These are phyloP conservation scores for Epirrita christyi DNA, from an alignment of 2,888 invertebrate species.

Conservation along the genomic window DNA sequence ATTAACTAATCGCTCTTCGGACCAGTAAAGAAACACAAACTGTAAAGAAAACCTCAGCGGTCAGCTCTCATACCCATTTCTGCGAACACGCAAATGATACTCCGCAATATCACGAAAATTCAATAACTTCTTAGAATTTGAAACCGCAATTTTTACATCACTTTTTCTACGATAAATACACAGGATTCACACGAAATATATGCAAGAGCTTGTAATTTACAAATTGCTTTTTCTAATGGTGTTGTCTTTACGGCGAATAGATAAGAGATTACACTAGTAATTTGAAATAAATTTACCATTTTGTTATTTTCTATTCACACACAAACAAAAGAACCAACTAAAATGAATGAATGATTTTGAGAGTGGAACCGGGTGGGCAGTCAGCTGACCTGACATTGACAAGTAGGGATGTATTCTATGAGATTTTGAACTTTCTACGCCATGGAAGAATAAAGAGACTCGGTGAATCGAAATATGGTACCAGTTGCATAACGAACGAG, in stretches of 20 bases:
- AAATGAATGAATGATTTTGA: conserved; percentile 22
- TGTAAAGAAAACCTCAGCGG: neutral
- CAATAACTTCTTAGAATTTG: conserved; percentile 32
- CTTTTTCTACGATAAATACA: conserved; percentile 47
- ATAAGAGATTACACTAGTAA: conserved; percentile 57
- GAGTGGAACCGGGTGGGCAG: neutral
- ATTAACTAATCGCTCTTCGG: neutral
- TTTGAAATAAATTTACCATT: conserved; percentile 73
- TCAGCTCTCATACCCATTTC: conserved; percentile 42
- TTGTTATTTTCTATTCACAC: conserved; percentile 51
- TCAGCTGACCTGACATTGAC: conserved; percentile 12
- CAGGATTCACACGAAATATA: conserved; percentile 53
- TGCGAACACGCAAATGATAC: neutral
- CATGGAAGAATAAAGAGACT: too few relatives aligned
- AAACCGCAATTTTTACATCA: conserved; percentile 40
- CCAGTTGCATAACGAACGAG: too few relatives aligned
- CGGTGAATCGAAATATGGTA: too few relatives aligned
- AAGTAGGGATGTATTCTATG: neutral
- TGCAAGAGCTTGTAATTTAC: conserved; percentile 35
- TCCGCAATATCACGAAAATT: conserved; percentile 14
- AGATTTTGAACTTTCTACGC: too few relatives aligned
- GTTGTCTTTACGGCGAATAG: conserved; percentile 15
- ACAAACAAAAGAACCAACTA: conserved; percentile 48
- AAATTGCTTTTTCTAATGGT: conserved; percentile 5
- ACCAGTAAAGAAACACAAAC: neutral